Base-by-base conservation (phyloP, 2,113 vertebrate genomes). In the Myanophis thanlyinensis region DNA sequence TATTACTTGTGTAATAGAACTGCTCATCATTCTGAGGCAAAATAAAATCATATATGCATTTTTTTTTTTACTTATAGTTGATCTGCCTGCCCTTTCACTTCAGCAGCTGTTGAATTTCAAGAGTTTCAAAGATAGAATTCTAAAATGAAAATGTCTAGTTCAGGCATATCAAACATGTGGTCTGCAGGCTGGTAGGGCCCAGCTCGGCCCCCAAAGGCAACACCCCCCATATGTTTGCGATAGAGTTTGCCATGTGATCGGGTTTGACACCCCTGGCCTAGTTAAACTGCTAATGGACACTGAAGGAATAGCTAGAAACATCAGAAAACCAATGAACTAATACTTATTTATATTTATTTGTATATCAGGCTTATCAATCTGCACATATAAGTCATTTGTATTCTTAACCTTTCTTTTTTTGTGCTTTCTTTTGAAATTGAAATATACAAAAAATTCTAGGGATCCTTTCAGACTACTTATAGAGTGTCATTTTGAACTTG, bases 21-120 rank as follows among this genome's bases (percentile, higher is more conserved):
- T 91, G 73, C 84, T 89, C 87, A 53, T 85, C 44, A 52, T 52
- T 93, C 90, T 86, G 54, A 49, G 35, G 54, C 62, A 88, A 90
- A n/a, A 8, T 51, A 73, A 94, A 94, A 93, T 27, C 23, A 91
- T 67, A 3, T 6, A 13, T 49, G 90, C 53, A 54, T 87, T 93
- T 87, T 93, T 54, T 87, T 93, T 87, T 93, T 93, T 59, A 62
- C 44, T 91, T 93, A 51, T 35, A 35, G 48, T 56, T 91, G 51
- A 89, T 35, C 54, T 86, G 48, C 48, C 53, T 88, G 11, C 87
- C 59, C 18, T 89, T 54, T 59, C 49, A 35, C 87, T 18, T 73
- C 91, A 88, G n/a, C 25, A 2, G 87, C 59, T 92, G 53, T 89
- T 53, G 56, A 73, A 49, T 44, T 92, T 85, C 62, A 89, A 89